Conservation (phyloP, 2,888 invertebrate genomes). For the Acanthosepion esculentum region DNA sequence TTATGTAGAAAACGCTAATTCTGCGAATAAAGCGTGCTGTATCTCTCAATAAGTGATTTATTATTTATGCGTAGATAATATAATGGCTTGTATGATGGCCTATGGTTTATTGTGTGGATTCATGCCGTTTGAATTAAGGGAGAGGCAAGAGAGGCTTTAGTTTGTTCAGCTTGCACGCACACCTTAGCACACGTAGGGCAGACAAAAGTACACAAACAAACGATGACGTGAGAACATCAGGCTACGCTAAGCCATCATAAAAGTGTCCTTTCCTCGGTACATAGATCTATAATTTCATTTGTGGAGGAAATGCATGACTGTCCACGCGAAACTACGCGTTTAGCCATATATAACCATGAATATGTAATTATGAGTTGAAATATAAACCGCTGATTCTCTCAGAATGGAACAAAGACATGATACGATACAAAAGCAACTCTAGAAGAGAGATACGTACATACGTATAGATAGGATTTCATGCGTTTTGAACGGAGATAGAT, state of each 20-base stretch:
- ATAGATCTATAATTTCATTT: background rate
- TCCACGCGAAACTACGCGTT: background rate
- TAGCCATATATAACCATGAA: background rate
- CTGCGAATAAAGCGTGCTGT: background rate
- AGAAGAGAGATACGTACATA: background rate
- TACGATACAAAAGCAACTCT: background rate
- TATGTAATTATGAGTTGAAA: background rate
- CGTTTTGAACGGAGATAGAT: background rate
- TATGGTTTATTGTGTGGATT: background rate
- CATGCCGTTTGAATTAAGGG: background rate
- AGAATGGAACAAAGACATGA: background rate
- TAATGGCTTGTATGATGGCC: background rate
- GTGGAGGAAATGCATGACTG: background rate
- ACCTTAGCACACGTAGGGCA: background rate
- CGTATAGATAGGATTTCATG: background rate
- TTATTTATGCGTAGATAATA: background rate
- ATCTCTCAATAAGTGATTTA: background rate
- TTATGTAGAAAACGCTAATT: background rate
- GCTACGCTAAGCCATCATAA: background rate
- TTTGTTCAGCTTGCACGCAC: background rate
- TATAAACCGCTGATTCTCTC: background rate
- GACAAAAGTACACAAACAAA: background rate
- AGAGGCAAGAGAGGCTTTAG: background rate
- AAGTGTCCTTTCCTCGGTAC: background rate
- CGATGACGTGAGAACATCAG: background rate